Evolutionary conservation across 2,797 vertebrate species (phyloP).

Genomic region (Pitangus sulphuratus): DNA sequence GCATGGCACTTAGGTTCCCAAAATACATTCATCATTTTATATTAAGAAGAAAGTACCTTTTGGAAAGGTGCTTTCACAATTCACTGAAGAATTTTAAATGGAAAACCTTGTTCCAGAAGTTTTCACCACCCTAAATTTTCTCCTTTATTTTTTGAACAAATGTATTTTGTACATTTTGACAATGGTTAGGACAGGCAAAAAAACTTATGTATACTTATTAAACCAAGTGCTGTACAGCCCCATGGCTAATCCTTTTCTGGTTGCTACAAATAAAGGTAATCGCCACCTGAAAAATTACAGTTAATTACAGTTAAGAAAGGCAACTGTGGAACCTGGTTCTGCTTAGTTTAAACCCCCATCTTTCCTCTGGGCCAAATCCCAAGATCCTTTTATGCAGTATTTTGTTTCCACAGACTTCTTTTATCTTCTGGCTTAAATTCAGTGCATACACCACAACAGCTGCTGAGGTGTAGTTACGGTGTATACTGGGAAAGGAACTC

Average conservation of each 20-base stretch:
- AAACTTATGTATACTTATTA: neutral
- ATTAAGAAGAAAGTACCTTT: neutral
- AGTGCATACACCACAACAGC: neutral
- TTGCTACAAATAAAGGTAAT: neutral
- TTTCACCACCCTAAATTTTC: neutral
- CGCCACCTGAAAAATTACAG: neutral
- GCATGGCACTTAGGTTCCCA: too few relatives aligned
- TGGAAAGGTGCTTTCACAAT: neutral
- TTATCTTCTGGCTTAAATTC: conserved; percentile 17
- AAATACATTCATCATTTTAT: too few relatives aligned
- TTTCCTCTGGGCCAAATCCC: conserved; percentile 5
- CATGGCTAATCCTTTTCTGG: neutral
- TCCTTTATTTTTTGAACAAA: neutral
- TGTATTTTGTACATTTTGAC: neutral
- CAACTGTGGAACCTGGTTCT: neutral
- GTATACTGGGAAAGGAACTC: conserved; percentile 11
- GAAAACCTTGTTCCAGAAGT: neutral
- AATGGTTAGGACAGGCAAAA: neutral
- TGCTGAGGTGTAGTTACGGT: conserved; percentile 23
- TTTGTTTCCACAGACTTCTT: conserved; percentile 28
- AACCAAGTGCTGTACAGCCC: neutral
- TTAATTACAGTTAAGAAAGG: conserved; percentile 9
- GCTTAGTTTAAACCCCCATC: neutral
- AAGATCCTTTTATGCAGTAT: neutral
- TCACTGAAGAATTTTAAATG: neutral